Conservation (phyloP, 2,888 invertebrate genomes). For the Drosophila nr. fundita region DNA sequence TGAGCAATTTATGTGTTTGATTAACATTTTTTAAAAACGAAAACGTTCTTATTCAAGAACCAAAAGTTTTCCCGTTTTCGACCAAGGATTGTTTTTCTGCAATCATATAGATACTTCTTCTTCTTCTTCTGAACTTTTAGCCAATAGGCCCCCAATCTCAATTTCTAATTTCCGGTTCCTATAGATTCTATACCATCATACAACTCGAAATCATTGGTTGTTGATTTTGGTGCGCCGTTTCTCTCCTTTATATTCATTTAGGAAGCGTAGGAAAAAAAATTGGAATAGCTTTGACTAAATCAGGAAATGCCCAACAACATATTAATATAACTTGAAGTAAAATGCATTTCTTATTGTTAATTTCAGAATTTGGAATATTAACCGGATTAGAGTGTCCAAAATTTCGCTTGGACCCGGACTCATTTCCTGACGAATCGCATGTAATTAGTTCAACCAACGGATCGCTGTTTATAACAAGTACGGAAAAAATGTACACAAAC, state of each 20-base stretch:
- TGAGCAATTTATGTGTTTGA: background rate
- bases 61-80: background rate
- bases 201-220: background rate
- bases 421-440: conserved; percentile 76
- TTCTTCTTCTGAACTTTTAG: too few relatives aligned
- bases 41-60: background rate
- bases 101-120: background rate
- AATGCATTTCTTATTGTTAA: background rate
- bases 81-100: background rate
- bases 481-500: conserved; percentile 72
- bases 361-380: conserved; percentile 81
- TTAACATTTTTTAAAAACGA: background rate
- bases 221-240: background rate
- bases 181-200: background rate
- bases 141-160: too few relatives aligned
- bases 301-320: background rate
- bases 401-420: conserved; percentile 79
- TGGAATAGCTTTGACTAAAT: background rate
- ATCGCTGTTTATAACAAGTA: conserved; percentile 70
- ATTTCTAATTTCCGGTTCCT: background rate
- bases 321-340: background rate
- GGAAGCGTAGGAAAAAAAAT: too few relatives aligned
- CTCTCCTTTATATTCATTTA: background rate
- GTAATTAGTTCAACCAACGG: conserved; percentile 80
- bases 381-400: conserved; percentile 80